A percentile compares a stretch with the other conserved stretches of the same genome.
Conservation (phyloP, 2,888 invertebrate genomes). For the Cerceris rybyensis region DNA sequence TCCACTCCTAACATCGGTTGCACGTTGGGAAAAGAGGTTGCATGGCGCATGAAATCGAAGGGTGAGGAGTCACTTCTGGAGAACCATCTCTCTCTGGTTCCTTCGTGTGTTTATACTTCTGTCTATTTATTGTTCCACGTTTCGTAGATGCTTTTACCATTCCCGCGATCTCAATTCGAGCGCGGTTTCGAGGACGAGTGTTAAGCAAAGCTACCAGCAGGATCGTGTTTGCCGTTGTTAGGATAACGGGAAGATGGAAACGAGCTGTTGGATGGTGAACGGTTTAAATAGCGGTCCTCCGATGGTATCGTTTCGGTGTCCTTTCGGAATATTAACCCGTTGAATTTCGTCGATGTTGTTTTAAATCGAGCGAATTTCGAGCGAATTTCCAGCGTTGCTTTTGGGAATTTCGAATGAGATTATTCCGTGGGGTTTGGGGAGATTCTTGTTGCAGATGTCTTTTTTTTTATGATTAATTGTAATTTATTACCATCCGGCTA, state of each 20-base stretch:
- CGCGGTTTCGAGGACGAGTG: constrained; percentile 16
- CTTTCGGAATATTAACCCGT: background rate
- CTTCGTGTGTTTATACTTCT: constrained; percentile 4
- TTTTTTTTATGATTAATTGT: too few relatives aligned
- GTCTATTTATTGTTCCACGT: constrained; percentile 17
- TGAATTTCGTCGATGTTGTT: too few relatives aligned
- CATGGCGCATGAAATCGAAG: background rate
- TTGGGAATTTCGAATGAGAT: too few relatives aligned
- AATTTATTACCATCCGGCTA: too few relatives aligned
- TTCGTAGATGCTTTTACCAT: background rate
- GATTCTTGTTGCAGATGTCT: too few relatives aligned
- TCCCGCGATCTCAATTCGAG: constrained; percentile 16
- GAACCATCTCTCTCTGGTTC: background rate
- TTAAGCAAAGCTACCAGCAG: constrained; percentile 15
- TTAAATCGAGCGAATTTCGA: too few relatives aligned
- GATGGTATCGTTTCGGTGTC: background rate
- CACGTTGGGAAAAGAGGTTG: background rate
- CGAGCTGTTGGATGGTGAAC: background rate
- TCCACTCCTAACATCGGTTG: background rate
- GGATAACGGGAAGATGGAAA: background rate
- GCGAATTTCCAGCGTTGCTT: too few relatives aligned
- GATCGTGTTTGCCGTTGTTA: background rate
- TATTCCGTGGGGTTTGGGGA: too few relatives aligned
- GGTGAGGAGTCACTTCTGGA: background rate
- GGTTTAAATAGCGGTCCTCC: background rate